Evolutionary conservation across 2,113 vertebrate genomes (phyloP), one percentile per base, ranked within the genome.

Genomic region (Phyllostomus discolor): DNA sequence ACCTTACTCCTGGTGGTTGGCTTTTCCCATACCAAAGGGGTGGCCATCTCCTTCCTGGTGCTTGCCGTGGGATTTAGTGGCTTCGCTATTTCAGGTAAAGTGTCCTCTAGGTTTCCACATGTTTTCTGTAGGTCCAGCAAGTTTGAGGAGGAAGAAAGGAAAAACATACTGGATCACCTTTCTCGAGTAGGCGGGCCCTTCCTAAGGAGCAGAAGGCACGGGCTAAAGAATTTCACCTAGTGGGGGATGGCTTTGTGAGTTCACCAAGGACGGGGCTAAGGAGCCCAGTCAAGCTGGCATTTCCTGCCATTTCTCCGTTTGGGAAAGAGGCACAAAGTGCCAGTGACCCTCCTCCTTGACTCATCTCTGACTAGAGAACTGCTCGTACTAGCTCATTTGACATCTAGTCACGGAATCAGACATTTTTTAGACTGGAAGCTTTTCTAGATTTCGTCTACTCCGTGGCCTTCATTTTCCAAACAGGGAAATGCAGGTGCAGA

Each of bases 1-100:
- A 99, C 99, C 3, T 98, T 99, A 85, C 98, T 99, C 92, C 98
- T 99, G 97, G 99, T 99, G 79, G 99, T 99, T 35, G 99, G 99
- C 52, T 99, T 99, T 97, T 99, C 99, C 93, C 99, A 99, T 94
- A 99, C 99, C 73, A 99, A 99, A 96, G 99, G 98, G 2, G 98
- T 99, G 69, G 99, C 99, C 79, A 99, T 99, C 97, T 99, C 99
- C 88, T 99, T 99, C 97, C 98, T 99, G 41, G 99, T 99, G 72
- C 98, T 99, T 92, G 99, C 99, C 54, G 99, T 99, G 35, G 99
- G 99, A 82, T 99, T 99, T 97, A 99, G 99, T 54, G 99, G 99
- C 97, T 99, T 99, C 96, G 99, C 99, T 95, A 99, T 99, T 98
- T 99, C 99, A 99, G 99, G 99, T 99, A 99, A 98, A 88, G 89